Conservation (phyloP, 2,113 vertebrate genomes). For the Phainopepla nitens region DNA sequence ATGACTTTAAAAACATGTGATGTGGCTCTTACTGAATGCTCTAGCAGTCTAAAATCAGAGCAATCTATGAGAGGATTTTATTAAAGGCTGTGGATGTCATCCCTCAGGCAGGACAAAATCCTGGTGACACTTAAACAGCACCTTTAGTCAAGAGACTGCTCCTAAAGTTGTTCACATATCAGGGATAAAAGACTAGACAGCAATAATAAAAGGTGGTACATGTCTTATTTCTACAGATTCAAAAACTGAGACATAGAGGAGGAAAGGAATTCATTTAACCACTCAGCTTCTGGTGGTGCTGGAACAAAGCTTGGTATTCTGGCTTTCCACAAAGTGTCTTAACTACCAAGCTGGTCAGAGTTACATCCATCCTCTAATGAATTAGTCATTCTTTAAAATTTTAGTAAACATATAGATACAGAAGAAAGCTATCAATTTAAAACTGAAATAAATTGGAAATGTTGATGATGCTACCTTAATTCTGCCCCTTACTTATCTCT, state of each 20-base stretch:
- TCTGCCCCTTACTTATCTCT: neutral
- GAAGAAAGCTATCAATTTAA: neutral
- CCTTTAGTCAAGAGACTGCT: neutral
- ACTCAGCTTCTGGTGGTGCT: neutral
- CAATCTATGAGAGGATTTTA: neutral
- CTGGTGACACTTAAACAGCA: neutral
- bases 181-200: neutral
- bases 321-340: neutral
- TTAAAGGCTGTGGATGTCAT: neutral
- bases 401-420: neutral
- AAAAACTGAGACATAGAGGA: neutral
- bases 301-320: neutral
- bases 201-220: neutral
- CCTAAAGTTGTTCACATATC: neutral
- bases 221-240: neutral
- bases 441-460: neutral
- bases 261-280: neutral
- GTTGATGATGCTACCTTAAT: neutral
- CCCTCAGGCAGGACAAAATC: neutral
- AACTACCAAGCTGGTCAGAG: neutral
- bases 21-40: neutral
- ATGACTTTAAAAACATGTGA: neutral
- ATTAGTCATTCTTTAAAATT: neutral
- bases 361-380: neutral
- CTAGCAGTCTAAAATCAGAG: neutral